Conservation (phyloP, 2,113 vertebrate genomes). For the Leptocoma aspasia region DNA sequence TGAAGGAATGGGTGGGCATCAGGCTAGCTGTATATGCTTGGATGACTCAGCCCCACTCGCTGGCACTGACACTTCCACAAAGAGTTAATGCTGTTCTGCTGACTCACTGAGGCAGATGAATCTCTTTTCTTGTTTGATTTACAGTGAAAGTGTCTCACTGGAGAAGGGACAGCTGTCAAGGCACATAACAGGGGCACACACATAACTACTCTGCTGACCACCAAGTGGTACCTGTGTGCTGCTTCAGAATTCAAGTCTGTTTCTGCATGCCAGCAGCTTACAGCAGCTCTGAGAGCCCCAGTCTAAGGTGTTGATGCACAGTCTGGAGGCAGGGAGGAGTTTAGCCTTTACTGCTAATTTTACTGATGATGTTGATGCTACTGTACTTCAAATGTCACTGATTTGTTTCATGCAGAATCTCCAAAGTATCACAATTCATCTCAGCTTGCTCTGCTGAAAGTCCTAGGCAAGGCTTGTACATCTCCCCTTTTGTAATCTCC, state of each 20-base stretch:
- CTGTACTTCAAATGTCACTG: neutral
- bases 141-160: neutral
- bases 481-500: neutral
- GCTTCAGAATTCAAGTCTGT: neutral
- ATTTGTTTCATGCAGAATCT: neutral
- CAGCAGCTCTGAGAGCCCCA: neutral
- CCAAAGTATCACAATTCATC: neutral
- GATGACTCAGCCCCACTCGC: neutral
- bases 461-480: neutral
- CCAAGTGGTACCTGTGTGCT: neutral
- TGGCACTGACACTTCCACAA: neutral
- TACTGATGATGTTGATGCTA: neutral
- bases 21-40: neutral
- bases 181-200: neutral
- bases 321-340: neutral
- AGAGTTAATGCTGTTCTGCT: constrained; percentile 22
- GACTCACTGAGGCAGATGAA: neutral
- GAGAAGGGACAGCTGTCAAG: neutral
- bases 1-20: neutral
- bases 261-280: neutral
- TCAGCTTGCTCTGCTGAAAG: neutral
- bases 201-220: neutral
- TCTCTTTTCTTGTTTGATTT: neutral
- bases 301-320: neutral
- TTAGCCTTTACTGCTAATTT: neutral